These are phyloP conservation scores for Calonectris borealis DNA, from an alignment of 2,113 vertebrate species.

Conservation along the genomic window DNA sequence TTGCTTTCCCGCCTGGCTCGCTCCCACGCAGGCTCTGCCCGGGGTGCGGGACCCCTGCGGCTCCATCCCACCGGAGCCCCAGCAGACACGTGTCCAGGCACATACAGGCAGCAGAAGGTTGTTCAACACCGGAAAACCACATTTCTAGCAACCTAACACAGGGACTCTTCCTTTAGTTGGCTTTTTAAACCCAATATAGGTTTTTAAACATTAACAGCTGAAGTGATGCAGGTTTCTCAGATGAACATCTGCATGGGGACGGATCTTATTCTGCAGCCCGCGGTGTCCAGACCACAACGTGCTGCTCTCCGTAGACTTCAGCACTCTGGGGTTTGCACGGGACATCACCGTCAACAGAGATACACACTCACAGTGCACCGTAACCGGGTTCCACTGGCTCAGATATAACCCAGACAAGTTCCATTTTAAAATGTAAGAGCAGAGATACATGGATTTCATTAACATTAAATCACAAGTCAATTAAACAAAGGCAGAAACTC, in stretches of 20 bases:
- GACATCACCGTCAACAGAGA: rapidly evolving
- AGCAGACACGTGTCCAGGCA: not conserved
- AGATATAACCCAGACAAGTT: not conserved
- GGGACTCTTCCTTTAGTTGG: rapidly evolving
- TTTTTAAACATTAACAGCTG: not conserved
- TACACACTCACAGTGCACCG: rapidly evolving
- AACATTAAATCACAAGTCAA: not conserved
- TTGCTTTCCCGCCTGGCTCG: not conserved
- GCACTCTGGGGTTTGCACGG: not conserved
- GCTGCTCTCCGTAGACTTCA: not conserved
- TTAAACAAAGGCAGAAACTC: not conserved
- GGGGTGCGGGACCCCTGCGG: rapidly evolving
- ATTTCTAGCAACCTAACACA: rapidly evolving
- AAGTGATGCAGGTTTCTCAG: not conserved
- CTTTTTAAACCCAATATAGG: rapidly evolving
- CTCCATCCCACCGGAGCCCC: not conserved
- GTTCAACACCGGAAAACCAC: not conserved
- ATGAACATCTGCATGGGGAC: rapidly evolving
- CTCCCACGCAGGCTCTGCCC: not conserved
- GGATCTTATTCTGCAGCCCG: no score
- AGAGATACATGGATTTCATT: not conserved
- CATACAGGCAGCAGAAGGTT: rapidly evolving
- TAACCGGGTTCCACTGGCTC: not conserved
- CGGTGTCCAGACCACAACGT: rapidly evolving
- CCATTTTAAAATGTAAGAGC: not conserved